Evolutionary conservation across 2,113 vertebrate genomes (phyloP).

Genomic region (Periophthalmodon schlosseri): DNA sequence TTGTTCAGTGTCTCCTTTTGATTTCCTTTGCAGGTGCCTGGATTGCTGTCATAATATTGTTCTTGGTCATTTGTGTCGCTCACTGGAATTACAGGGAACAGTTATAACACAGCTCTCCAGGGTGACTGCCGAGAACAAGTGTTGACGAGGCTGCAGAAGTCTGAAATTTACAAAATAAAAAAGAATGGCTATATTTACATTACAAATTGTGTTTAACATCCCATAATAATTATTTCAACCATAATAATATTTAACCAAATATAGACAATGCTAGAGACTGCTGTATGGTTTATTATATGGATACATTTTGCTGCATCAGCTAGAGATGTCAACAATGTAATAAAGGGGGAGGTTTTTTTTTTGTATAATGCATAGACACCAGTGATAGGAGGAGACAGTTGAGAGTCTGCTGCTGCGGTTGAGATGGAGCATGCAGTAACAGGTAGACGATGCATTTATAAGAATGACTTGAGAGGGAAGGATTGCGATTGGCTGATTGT

Average conservation of each 20-base stretch:
- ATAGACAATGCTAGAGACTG: neutral
- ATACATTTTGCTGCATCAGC: no score
- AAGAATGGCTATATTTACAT: neutral
- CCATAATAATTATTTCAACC: neutral
- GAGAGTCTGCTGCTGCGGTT: neutral
- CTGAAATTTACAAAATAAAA: neutral
- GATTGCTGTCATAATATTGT: constrained; percentile 76
- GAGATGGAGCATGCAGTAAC: neutral
- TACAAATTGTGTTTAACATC: neutral
- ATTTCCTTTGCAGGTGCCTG: constrained; percentile 72
- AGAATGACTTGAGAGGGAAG: no score
- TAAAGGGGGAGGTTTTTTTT: no score
- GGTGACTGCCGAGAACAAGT: constrained; percentile 45
- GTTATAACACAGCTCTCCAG: constrained; percentile 64
- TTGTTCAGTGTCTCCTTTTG: constrained; percentile 65
- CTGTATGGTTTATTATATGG: no score
- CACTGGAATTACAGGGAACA: constrained; percentile 63
- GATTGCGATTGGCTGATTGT: no score
- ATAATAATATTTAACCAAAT: neutral
- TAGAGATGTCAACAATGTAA: neutral
- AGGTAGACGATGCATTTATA: no score
- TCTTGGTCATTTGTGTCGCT: constrained; percentile 66
- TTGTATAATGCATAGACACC: neutral
- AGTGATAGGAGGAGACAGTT: neutral
- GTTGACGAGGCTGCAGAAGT: neutral